phyloP scores from a whole-genome alignment of 2,113 vertebrate species.

The Solea senegalensis region DNA sequence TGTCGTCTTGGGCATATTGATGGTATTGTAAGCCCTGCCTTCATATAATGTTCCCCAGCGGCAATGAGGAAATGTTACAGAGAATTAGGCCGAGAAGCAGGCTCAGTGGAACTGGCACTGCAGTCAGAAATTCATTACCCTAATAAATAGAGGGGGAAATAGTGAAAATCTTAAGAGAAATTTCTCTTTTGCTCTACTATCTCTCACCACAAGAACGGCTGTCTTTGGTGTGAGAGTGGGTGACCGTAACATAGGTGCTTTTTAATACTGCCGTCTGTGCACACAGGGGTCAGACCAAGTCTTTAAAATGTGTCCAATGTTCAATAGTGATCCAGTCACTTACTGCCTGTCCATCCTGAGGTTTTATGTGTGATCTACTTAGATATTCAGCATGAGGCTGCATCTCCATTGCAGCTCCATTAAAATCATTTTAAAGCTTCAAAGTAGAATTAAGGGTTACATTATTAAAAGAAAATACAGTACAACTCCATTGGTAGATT shows the following conservation, averaged over 20 bases:
- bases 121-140: constrained; percentile 80
- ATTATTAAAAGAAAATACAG: constrained; percentile 52
- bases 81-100: constrained; percentile 79
- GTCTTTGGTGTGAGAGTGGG: constrained; percentile 43
- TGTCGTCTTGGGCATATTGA: constrained; percentile 83
- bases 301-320: constrained; percentile 58
- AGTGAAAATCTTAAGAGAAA: constrained; percentile 73
- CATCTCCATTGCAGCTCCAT: constrained; percentile 34
- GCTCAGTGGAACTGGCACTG: constrained; percentile 77
- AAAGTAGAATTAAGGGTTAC: constrained; percentile 20
- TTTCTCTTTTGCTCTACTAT: constrained; percentile 49
- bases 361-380: constrained; percentile 35
- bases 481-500: constrained; percentile 23
- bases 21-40: constrained; percentile 80
- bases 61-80: constrained; percentile 79
- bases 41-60: constrained; percentile 82
- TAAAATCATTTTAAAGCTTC: constrained; percentile 54
- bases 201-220: constrained; percentile 44
- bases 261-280: constrained; percentile 43
- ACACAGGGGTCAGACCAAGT: constrained; percentile 49
- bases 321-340: constrained; percentile 59
- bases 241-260: constrained; percentile 45
- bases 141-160: constrained; percentile 77
- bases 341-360: constrained; percentile 41
- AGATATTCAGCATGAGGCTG: constrained; percentile 25